Base-by-base conservation (phyloP, 2,113 vertebrate genomes). In the Hylia prasina region DNA sequence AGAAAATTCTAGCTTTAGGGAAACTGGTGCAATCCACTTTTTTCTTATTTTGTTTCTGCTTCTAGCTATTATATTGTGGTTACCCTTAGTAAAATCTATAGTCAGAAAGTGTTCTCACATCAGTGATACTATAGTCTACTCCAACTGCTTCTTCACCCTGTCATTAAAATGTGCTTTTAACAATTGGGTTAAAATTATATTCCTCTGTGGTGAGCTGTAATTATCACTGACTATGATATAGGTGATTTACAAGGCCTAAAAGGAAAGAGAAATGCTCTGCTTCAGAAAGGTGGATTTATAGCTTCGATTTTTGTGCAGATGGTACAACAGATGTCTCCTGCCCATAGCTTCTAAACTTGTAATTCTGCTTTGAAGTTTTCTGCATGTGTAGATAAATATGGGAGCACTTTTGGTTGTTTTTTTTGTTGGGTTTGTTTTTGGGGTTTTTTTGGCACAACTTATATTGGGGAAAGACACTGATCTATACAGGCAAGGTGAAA, bases 271-370 rank as follows among this genome's bases (percentile, higher is more conserved):
- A 76, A 63, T 53, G 7, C 33, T 92, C 22, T 82, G 13, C 51
- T 94, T 60, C 65, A 84, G 84, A 79, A 94, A 7, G 37, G 16
- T 45, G 37, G 23, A 61, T 45, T 96, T 97, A 58, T 70, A 90
- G 92, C 53, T 94, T 93, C 35, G 69, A 5, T 90, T 93, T 84
- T 68, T 79, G 22, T 80, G 64, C 94, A 97, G 88, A 94, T 97
- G 95, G 91, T 95, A 45, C 30, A 89, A 96, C 94, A 97, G 96
- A 95, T 97, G 95, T 92, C 92, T 96, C 56, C 39, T 94, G 95
- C 84, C 94, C 94, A 73, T 92, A 82, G 77, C 30, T 87, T 90
- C 71, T 87, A 83, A 97, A 96, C 72, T 76, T 72, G 82, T 94
- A 80, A 71, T 64, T 89, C 92, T 93, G 19, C 44, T 82, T 93